A percentile compares a stretch with the other conserved stretches of the same genome.
Evolutionary conservation across 1,140 invertebrate genomes (phyloP).

Genomic region (Palaemon carinicauda): DNA sequence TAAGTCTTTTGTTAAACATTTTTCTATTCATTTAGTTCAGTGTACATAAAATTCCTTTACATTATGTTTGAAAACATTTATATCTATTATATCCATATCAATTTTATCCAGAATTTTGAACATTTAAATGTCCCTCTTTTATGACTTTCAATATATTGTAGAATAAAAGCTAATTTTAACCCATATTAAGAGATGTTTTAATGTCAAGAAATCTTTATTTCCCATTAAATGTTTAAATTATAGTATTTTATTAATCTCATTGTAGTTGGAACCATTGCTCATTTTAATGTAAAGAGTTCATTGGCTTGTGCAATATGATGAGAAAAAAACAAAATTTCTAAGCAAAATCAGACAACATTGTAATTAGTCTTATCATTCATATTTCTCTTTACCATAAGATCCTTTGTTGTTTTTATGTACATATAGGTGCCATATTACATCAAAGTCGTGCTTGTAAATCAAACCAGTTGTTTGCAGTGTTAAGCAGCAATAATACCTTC

Average conservation of each 20-base stretch:
- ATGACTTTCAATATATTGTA: neutral
- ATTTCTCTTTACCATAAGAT: neutral
- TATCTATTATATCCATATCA: constrained; percentile 28
- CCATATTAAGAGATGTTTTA: neutral
- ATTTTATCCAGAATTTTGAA: neutral
- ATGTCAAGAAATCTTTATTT: neutral
- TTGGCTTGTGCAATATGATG: constrained; percentile 26
- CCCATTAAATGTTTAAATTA: neutral
- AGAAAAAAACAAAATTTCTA: neutral
- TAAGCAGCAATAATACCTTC: constrained; percentile 46
- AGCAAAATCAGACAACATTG: neutral
- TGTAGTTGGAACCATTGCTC: constrained; percentile 26
- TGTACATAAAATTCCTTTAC: constrained; percentile 53
- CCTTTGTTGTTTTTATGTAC: constrained; percentile 40
- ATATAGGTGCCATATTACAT: constrained; percentile 56
- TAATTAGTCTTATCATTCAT: neutral
- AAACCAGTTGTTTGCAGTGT: constrained; percentile 30
- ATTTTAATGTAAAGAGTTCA: constrained; percentile 21
- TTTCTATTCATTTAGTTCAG: constrained; percentile 25
- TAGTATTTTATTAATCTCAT: neutral
- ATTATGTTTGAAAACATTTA: constrained; percentile 45
- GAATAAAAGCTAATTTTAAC: neutral
- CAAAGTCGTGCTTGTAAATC: constrained; percentile 44
- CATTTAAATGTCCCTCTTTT: constrained; percentile 23
- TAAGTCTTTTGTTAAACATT: constrained; percentile 26